Evolutionary conservation across 2,797 vertebrate species (phyloP).

Genomic region (Mormyrus hasselquistii): DNA sequence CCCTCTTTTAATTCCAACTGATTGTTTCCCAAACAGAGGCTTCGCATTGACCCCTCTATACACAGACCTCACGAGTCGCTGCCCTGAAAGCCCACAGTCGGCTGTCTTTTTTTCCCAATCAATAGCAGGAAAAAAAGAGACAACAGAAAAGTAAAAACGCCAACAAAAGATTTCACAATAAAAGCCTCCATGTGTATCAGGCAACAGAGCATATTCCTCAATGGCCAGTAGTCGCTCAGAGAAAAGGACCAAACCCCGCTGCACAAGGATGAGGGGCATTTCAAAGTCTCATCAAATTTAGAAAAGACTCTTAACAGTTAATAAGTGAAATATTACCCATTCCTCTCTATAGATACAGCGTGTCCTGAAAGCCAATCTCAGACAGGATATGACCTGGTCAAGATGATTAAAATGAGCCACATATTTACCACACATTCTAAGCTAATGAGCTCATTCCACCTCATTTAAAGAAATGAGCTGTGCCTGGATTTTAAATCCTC

Average conservation of each 20-base stretch:
- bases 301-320: background rate
- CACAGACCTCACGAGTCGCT: constrained; percentile 19
- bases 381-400: background rate
- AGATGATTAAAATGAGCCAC: background rate
- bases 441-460: constrained; percentile 16
- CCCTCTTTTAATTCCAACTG: constrained; percentile 42
- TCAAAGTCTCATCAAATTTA: background rate
- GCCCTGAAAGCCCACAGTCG: background rate
- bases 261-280: background rate
- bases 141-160: background rate
- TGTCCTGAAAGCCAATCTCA: background rate
- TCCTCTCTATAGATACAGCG: background rate
- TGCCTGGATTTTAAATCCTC: constrained; percentile 20
- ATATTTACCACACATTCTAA: constrained; percentile 18
- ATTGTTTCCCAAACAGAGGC: constrained; percentile 46
- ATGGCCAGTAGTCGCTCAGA: background rate
- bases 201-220: background rate
- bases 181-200: constrained; percentile 2
- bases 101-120: background rate
- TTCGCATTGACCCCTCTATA: constrained; percentile 29
- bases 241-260: background rate
- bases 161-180: background rate
- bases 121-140: background rate
- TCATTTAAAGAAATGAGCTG: constrained; percentile 18
- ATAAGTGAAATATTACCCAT: background rate